These are phyloP conservation scores for Camponotus vicinus DNA, from an alignment of 1,140 invertebrate genomes.

Conservation along the genomic window DNA sequence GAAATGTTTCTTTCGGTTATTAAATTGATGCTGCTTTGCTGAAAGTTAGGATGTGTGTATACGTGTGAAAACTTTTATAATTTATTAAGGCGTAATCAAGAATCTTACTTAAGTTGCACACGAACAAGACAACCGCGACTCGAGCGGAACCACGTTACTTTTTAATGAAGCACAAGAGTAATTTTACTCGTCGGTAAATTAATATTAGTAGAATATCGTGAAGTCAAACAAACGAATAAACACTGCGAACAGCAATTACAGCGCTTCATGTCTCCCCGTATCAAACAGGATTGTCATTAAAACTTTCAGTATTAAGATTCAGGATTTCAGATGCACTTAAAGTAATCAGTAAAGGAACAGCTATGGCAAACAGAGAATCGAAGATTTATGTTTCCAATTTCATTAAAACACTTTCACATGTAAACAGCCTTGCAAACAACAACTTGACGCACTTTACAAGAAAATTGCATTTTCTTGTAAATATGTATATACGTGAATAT, in stretches of 20 bases:
- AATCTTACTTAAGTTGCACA: slow-evolving; percentile 6
- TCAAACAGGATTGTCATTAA: slow-evolving; percentile 57
- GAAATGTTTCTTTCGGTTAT: slow-evolving; percentile 16
- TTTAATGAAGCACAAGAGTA: background rate
- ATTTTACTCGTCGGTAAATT: slow-evolving; percentile 11
- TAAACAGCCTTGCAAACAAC: slow-evolving; percentile 38
- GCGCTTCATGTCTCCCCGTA: background rate
- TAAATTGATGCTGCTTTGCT: background rate
- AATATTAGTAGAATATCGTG: slow-evolving; percentile 44
- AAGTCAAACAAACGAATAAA: slow-evolving; percentile 41
- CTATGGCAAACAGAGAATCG: slow-evolving; percentile 11
- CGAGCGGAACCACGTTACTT: slow-evolving; percentile 11
- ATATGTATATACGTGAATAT: slow-evolving; percentile 2
- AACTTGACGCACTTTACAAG: slow-evolving; percentile 17
- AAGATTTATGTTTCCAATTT: slow-evolving; percentile 61
- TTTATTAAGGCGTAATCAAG: slow-evolving; percentile 40
- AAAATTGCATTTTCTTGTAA: background rate
- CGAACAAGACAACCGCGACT: slow-evolving; percentile 3
- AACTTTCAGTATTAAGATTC: slow-evolving; percentile 43
- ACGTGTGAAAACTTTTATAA: slow-evolving; percentile 16
- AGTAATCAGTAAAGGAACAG: slow-evolving; percentile 27
- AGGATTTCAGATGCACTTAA: slow-evolving; percentile 43
- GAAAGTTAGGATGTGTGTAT: background rate
- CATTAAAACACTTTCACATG: slow-evolving; percentile 33
- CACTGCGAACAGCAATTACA: slow-evolving; percentile 35